phyloP scores from a whole-genome alignment of 2,888 invertebrate species.

The Andrena marginata region DNA sequence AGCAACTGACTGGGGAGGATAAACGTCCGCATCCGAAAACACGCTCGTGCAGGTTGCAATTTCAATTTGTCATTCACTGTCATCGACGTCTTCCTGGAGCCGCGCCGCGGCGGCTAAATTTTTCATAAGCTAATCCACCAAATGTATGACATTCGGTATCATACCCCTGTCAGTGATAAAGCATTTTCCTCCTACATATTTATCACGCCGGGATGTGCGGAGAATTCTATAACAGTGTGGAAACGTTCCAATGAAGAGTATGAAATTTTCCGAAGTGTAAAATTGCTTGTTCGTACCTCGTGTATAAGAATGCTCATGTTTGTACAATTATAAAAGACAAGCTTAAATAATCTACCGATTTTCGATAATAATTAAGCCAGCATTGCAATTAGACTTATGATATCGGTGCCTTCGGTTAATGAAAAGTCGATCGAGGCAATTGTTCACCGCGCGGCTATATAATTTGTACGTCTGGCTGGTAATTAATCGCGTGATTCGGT shows the following conservation, averaged over 20 bases:
- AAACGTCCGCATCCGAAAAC: conserved; percentile 31
- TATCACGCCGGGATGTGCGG: conserved; percentile 1
- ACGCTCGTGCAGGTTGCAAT: conserved; percentile 24
- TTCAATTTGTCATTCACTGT: conserved; percentile 56
- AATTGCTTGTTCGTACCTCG: neutral
- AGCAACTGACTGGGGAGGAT: conserved; percentile 22
- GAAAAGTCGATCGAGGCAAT: conserved; percentile 18
- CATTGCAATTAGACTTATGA: neutral
- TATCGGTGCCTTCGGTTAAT: conserved; percentile 30
- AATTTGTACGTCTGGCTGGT: conserved; percentile 54
- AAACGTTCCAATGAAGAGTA: neutral
- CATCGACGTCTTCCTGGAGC: conserved; percentile 40
- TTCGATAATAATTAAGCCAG: too few relatives aligned
- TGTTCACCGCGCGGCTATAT: conserved; percentile 39
- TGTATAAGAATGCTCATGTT: neutral
- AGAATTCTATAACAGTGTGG: neutral
- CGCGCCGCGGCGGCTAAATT: conserved; percentile 30
- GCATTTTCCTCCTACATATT: conserved; percentile 12
- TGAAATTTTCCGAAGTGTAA: neutral
- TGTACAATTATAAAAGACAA: too few relatives aligned
- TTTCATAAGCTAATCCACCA: conserved; percentile 37
- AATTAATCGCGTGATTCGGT: conserved; percentile 59
- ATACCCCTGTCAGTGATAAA: conserved; percentile 4
- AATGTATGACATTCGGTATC: conserved; percentile 37
- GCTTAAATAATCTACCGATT: neutral